A percentile compares a stretch with the other conserved stretches of the same genome.
These are phyloP conservation scores for Ptilodon capucinus DNA, from an alignment of 2,888 invertebrate genomes.

Conservation along the genomic window DNA sequence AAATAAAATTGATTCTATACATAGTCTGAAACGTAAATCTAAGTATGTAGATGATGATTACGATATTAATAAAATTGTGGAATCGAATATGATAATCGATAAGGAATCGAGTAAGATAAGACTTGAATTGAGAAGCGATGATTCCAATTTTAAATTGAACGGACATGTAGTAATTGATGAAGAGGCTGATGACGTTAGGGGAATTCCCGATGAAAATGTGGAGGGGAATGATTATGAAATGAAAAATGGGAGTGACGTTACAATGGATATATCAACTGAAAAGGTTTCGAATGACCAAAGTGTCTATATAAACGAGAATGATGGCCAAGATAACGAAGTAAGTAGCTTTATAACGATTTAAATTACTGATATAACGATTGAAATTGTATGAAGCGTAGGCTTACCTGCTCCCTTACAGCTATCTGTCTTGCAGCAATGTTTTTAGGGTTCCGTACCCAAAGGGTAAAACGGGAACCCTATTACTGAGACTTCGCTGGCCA, in stretches of 20 bases:
- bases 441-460: too few relatives aligned
- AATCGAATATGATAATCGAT: constrained; percentile 63
- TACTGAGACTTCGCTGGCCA: too few relatives aligned
- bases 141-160: constrained; percentile 32
- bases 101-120: constrained; percentile 62
- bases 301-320: constrained; percentile 43
- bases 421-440: too few relatives aligned
- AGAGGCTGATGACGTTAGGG: constrained; percentile 24
- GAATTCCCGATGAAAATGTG: constrained; percentile 30
- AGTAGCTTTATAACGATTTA: constrained; percentile 29
- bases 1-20: constrained; percentile 37
- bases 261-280: constrained; percentile 36
- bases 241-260: constrained; percentile 41
- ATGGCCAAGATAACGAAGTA: constrained; percentile 48
- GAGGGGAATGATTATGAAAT: constrained; percentile 45
- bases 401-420: too few relatives aligned
- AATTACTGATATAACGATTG: too few relatives aligned
- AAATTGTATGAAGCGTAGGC: too few relatives aligned
- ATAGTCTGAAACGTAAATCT: constrained; percentile 53
- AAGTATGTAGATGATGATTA: constrained; percentile 47
- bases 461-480: too few relatives aligned
- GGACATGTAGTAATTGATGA: constrained; percentile 23
- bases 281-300: constrained; percentile 38
- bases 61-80: constrained; percentile 52
- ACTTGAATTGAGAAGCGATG: constrained; percentile 52